Evolutionary conservation across 2,797 vertebrate species (phyloP).

Genomic region (Champsocephalus esox): DNA sequence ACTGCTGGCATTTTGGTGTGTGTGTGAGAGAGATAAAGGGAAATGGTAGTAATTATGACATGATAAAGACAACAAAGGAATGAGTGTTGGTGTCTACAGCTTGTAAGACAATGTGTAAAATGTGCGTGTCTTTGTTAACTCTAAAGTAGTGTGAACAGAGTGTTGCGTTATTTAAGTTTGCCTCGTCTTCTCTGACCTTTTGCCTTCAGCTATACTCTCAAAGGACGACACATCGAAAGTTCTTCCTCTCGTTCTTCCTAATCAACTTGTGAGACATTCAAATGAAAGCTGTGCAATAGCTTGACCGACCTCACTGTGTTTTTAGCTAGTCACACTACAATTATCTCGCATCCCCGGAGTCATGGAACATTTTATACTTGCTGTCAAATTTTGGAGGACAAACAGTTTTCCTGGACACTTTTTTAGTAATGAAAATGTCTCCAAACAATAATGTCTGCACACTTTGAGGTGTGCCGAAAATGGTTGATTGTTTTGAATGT

Average conservation of each 20-base stretch:
- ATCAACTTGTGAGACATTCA: not conserved
- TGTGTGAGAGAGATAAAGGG: slow-evolving; percentile 2
- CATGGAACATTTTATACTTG: not conserved
- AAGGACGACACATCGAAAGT: not conserved
- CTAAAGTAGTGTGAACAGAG: too few relatives aligned
- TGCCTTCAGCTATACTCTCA: not conserved
- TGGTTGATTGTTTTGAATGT: too few relatives aligned
- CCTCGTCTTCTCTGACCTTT: slow-evolving; percentile 12
- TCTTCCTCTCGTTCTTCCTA: not conserved
- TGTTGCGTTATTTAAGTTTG: not conserved
- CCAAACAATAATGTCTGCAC: too few relatives aligned
- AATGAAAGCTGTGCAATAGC: not conserved
- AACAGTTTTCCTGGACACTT: not conserved
- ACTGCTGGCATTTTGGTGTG: slow-evolving; percentile 4
- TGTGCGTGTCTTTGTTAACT: not conserved
- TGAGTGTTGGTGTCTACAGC: not conserved
- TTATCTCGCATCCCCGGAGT: slow-evolving; percentile 5
- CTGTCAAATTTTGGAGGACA: not conserved
- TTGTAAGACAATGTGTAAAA: not conserved
- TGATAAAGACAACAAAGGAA: not conserved
- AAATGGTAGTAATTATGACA: slow-evolving; percentile 11
- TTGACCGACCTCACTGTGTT: not conserved
- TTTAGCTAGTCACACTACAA: not conserved
- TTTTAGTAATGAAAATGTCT: not conserved
- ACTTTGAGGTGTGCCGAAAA: not conserved